These are phyloP conservation scores for Phylloscopus trochilus DNA, from an alignment of 2,113 vertebrate species.

Conservation along the genomic window DNA sequence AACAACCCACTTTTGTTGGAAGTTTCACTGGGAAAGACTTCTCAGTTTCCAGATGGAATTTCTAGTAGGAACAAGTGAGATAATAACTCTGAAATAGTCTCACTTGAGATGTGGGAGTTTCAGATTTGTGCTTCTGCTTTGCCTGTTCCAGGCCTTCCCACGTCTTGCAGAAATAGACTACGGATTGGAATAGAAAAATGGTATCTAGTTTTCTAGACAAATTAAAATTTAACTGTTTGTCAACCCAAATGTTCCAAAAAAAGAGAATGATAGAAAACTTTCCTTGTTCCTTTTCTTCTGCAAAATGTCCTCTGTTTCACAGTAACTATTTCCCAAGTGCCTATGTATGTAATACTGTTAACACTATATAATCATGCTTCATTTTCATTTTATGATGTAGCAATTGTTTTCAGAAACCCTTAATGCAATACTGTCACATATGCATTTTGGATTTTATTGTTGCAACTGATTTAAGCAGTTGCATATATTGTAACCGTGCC, in stretches of 20 bases:
- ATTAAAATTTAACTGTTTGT: slow-evolving; percentile 17
- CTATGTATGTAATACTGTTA: not conserved
- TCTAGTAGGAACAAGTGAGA: not conserved
- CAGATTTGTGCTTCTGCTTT: slow-evolving; percentile 18
- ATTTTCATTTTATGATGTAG: not conserved
- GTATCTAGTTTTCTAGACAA: not conserved
- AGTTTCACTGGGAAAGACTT: not conserved
- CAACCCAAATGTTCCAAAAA: not conserved
- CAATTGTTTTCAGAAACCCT: not conserved
- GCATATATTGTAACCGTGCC: accelerated
- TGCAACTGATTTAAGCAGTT: not conserved
- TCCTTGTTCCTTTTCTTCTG: not conserved
- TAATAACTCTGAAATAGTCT: not conserved
- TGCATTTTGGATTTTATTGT: not conserved
- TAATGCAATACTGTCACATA: not conserved
- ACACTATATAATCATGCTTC: not conserved
- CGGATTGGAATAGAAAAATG: not conserved
- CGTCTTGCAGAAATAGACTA: slow-evolving; percentile 26
- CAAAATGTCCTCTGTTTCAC: not conserved
- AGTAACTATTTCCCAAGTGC: not conserved
- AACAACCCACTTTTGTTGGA: not conserved
- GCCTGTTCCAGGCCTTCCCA: slow-evolving; percentile 46
- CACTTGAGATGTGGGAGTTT: slow-evolving; percentile 26
- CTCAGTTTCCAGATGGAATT: slow-evolving; percentile 18
- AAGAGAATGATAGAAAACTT: not conserved